phyloP scores from a whole-genome alignment of 2,888 invertebrate species.

The Drosophila kuntzei region DNA sequence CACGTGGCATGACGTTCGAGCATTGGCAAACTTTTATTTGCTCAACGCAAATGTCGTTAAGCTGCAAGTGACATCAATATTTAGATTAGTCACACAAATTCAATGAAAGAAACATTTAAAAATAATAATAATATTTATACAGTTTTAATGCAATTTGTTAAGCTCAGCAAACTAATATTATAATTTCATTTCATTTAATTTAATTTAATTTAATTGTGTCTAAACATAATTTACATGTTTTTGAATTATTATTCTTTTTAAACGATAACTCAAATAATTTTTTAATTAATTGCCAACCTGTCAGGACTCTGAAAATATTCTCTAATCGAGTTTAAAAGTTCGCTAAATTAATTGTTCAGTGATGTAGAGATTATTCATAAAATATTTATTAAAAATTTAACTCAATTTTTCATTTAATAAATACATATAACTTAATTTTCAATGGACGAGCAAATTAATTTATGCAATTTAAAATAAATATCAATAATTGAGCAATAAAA shows the following conservation, averaged over 20 bases:
- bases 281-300: not conserved
- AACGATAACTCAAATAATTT: not conserved
- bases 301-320: not conserved
- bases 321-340: not conserved
- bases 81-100: conserved; percentile 5
- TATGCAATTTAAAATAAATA: conserved; percentile 36
- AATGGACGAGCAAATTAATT: conserved; percentile 26
- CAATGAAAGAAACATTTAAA: not conserved
- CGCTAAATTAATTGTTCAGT: conserved; percentile 1
- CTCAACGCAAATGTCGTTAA: conserved; percentile 32
- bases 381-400: conserved; percentile 23
- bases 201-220: not conserved
- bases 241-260: not conserved
- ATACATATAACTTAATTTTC: conserved; percentile 19
- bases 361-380: conserved; percentile 3
- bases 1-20: conserved; percentile 48
- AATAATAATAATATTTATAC: not conserved
- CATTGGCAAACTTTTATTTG: conserved; percentile 46
- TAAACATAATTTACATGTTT: not conserved
- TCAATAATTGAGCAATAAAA: conserved; percentile 54
- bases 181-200: not conserved
- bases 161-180: not conserved
- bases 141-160: not conserved
- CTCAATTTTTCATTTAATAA: conserved; percentile 25
- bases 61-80: conserved; percentile 51